Conservation (phyloP, 1,140 invertebrate species). For the Lasaia peninsularis region DNA sequence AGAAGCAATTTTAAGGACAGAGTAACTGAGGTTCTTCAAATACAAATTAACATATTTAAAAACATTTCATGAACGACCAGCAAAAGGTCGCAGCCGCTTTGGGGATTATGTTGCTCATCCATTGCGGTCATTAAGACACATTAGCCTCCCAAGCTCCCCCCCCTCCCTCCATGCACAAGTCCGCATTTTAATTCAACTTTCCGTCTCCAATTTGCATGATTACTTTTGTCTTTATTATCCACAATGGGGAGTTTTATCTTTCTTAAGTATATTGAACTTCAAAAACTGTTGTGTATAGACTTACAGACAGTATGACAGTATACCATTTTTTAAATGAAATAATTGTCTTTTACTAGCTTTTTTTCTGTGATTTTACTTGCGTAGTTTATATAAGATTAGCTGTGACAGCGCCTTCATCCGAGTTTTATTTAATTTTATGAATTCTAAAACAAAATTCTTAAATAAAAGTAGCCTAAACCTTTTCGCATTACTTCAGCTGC, state of each 20-base stretch:
- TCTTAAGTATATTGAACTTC: slow-evolving; percentile 25
- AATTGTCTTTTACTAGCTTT: too few relatives aligned
- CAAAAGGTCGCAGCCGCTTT: slow-evolving; percentile 38
- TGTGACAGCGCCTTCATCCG: too few relatives aligned
- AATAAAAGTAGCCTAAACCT: too few relatives aligned
- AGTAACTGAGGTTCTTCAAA: not conserved
- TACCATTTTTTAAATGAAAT: too few relatives aligned
- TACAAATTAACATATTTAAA: slow-evolving; percentile 12
- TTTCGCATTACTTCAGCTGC: too few relatives aligned
- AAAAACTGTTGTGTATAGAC: too few relatives aligned
- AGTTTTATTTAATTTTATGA: too few relatives aligned
- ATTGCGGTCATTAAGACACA: slow-evolving; percentile 72
- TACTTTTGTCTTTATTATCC: slow-evolving; percentile 72
- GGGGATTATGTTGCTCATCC: slow-evolving; percentile 53
- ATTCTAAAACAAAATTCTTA: too few relatives aligned
- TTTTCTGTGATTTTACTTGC: too few relatives aligned
- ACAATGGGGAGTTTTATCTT: slow-evolving; percentile 24
- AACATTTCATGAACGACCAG: slow-evolving; percentile 32
- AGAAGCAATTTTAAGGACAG: too few relatives aligned
- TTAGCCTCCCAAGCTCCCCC: slow-evolving; percentile 40
- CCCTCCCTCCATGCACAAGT: slow-evolving; percentile 30
- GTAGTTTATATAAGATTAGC: too few relatives aligned
- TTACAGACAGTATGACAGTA: too few relatives aligned
- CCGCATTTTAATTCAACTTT: slow-evolving; percentile 73
- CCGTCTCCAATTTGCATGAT: slow-evolving; percentile 73